These are phyloP conservation scores for Phyto melanocephala DNA, from an alignment of 2,888 invertebrate genomes.

Conservation along the genomic window DNA sequence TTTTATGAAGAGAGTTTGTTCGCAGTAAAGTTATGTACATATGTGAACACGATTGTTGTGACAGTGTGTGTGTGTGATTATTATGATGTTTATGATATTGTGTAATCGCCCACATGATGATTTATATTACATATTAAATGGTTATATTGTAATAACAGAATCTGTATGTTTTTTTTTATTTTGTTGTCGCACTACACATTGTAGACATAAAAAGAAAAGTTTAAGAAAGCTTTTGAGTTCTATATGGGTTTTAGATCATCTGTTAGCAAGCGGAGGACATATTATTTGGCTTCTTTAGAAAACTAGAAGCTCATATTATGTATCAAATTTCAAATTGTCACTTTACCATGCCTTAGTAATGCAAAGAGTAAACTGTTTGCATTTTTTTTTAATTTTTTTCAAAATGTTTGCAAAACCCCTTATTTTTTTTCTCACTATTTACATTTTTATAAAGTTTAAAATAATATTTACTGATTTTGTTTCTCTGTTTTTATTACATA, in stretches of 20 bases:
- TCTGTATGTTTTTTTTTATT: constrained; percentile 41
- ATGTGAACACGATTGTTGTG: neutral
- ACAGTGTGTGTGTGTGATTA: constrained; percentile 1
- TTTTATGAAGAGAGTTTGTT: neutral
- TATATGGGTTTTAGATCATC: too few relatives aligned
- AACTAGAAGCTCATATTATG: too few relatives aligned
- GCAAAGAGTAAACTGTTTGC: too few relatives aligned
- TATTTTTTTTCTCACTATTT: neutral
- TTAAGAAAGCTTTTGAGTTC: too few relatives aligned
- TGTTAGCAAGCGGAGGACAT: too few relatives aligned
- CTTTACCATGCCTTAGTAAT: too few relatives aligned
- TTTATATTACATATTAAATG: constrained; percentile 56
- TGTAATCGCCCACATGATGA: constrained; percentile 66
- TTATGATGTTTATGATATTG: constrained; percentile 52
- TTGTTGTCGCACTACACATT: neutral
- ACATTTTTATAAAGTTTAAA: neutral
- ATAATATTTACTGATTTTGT: too few relatives aligned
- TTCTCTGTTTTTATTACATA: neutral
- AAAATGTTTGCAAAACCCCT: too few relatives aligned
- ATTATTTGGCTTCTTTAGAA: too few relatives aligned
- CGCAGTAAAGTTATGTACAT: neutral
- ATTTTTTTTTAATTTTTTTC: neutral
- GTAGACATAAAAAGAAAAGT: too few relatives aligned
- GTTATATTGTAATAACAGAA: constrained; percentile 64
- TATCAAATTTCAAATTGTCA: too few relatives aligned